phyloP scores from a whole-genome alignment of 2,113 vertebrate genomes.

The Gymnocephalus cernua region DNA sequence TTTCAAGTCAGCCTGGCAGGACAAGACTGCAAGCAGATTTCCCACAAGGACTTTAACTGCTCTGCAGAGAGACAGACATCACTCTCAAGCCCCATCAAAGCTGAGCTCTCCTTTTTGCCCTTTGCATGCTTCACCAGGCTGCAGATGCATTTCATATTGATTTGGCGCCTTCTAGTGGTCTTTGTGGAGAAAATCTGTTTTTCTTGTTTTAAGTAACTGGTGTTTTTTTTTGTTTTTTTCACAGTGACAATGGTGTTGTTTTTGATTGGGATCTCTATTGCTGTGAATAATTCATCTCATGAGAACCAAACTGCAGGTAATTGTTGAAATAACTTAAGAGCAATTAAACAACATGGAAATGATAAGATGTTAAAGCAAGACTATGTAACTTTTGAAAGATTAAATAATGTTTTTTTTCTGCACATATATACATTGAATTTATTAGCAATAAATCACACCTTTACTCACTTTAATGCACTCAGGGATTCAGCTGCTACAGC shows the following conservation, averaged over 20 bases:
- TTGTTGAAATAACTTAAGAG: neutral
- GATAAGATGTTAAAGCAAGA: neutral
- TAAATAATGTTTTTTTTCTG: neutral
- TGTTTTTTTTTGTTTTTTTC: constrained; percentile 5
- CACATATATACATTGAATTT: neutral
- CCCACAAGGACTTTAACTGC: constrained; percentile 64
- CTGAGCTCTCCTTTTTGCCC: constrained; percentile 25
- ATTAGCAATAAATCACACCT: neutral
- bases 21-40: constrained; percentile 65
- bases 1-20: constrained; percentile 71
- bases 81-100: constrained; percentile 62
- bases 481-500: neutral
- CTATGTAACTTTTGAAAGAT: neutral
- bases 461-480: neutral
- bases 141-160: constrained; percentile 36
- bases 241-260: constrained; percentile 86
- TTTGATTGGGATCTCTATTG: constrained; percentile 77
- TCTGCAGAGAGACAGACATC: constrained; percentile 62
- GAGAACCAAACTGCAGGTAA: constrained; percentile 83
- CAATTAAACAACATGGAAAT: neutral
- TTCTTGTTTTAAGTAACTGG: neutral
- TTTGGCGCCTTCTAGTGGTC: constrained; percentile 69
- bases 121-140: neutral
- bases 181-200: neutral
- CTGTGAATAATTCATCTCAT: constrained; percentile 78